Evolutionary conservation across 2,113 vertebrate genomes (phyloP).

Genomic region (Maccullochella peelii): DNA sequence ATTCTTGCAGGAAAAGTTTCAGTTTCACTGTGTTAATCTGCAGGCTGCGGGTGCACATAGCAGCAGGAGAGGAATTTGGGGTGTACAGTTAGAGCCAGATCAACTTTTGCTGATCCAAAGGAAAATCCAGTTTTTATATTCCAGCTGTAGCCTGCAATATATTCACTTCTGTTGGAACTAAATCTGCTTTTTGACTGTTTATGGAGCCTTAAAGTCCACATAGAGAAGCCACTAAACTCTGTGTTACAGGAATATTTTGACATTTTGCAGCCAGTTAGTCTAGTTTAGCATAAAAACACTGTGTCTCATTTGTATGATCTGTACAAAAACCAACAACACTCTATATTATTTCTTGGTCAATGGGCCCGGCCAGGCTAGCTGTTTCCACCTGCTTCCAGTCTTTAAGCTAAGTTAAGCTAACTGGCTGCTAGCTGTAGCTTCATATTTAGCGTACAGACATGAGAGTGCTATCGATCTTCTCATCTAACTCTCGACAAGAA

Average conservation of each 20-base stretch:
- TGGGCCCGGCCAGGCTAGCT: too few species aligned
- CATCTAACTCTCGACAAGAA: not conserved
- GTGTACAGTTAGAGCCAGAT: slow-evolving; percentile 39
- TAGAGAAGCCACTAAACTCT: not conserved
- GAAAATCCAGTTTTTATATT: slow-evolving; percentile 54
- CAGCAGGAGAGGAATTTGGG: slow-evolving; percentile 53
- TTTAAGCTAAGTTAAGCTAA: not conserved
- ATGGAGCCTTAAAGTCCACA: not conserved
- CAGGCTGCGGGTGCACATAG: slow-evolving; percentile 33
- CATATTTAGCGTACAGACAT: not conserved
- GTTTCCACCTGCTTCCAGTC: not conserved
- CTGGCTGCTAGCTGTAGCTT: not conserved
- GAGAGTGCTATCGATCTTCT: not conserved
- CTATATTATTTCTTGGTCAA: not conserved
- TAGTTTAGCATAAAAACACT: not conserved
- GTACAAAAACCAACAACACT: not conserved
- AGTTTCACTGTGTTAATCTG: slow-evolving; percentile 49
- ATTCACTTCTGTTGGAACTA: slow-evolving; percentile 8
- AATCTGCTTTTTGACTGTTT: not conserved
- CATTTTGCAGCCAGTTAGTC: not conserved
- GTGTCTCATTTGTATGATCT: not conserved
- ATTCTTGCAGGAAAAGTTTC: slow-evolving; percentile 69
- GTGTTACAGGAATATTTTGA: too few species aligned
- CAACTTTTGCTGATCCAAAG: slow-evolving; percentile 67
- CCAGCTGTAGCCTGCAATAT: slow-evolving; percentile 22